Percentiles rank a stretch among this genome's conserved stretches.
These are phyloP conservation scores for Dicranocentrus wangi DNA, from an alignment of 2,888 invertebrate species.

Conservation along the genomic window DNA sequence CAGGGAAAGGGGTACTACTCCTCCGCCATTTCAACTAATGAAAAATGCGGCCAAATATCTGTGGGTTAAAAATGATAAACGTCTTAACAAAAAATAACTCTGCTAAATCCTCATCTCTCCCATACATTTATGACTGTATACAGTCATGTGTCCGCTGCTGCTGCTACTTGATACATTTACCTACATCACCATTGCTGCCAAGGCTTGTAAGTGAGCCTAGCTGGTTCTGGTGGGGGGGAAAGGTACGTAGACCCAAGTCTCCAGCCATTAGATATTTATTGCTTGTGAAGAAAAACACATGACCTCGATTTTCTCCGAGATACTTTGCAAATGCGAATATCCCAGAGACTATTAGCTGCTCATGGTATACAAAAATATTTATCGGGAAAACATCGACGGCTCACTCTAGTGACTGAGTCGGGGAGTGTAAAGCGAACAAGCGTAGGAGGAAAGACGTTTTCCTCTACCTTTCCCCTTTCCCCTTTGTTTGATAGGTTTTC, in stretches of 20 bases:
- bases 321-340: slow-evolving; percentile 5
- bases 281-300: neutral
- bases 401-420: no score
- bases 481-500: neutral
- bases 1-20: neutral
- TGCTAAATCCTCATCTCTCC: slow-evolving; percentile 17
- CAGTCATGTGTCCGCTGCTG: neutral
- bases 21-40: neutral
- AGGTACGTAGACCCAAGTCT: neutral
- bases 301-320: slow-evolving; percentile 8
- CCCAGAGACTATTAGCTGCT: slow-evolving; percentile 2
- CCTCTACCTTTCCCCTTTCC: no score
- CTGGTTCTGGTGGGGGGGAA: neutral
- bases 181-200: neutral
- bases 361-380: no score
- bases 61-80: slow-evolving; percentile 25
- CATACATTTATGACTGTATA: neutral
- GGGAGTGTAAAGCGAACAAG: no score
- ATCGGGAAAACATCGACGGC: no score
- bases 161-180: neutral
- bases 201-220: no score
- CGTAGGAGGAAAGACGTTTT: no score
- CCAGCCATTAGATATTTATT: neutral
- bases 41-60: slow-evolving; percentile 26
- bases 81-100: slow-evolving; percentile 4